Conservation (phyloP, 2,888 invertebrate genomes). For the Argyresthia albistria region DNA sequence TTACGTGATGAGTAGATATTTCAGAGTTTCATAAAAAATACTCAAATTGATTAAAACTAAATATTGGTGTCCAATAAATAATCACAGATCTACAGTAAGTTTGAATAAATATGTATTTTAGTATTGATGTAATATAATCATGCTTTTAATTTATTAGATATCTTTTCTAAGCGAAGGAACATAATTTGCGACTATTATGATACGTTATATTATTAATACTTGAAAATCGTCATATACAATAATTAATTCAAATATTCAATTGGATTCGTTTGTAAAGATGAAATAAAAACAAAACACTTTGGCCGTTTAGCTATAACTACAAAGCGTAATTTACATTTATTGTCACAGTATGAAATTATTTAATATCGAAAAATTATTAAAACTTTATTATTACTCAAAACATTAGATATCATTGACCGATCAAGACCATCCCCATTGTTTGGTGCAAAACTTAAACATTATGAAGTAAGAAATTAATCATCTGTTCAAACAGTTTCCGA, state of each 20-base stretch:
- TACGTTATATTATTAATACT: background rate
- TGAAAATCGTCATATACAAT: background rate
- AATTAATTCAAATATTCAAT: background rate
- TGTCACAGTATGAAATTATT: conserved; percentile 68
- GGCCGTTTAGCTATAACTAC: conserved; percentile 58
- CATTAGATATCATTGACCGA: conserved; percentile 5
- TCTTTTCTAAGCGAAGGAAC: conserved; percentile 5
- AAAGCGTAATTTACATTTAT: conserved; percentile 68
- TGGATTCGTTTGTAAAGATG: conserved; percentile 9
- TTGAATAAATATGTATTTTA: too few species aligned
- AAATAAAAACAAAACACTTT: conserved; percentile 31
- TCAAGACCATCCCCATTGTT: background rate
- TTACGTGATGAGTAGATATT: too few species aligned
- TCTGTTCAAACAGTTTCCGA: too few species aligned
- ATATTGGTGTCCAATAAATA: too few species aligned
- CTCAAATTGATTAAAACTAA: too few species aligned
- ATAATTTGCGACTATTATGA: conserved; percentile 1
- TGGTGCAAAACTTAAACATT: background rate
- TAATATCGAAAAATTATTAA: conserved; percentile 33
- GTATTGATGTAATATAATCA: conserved; percentile 2
- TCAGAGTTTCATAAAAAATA: too few species aligned
- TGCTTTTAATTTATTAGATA: background rate
- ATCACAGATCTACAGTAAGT: too few species aligned
- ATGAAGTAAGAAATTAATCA: too few species aligned
- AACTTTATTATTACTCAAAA: conserved; percentile 10